Evolutionary conservation across 2,888 invertebrate species (phyloP).

Genomic region (Trilocha varians): DNA sequence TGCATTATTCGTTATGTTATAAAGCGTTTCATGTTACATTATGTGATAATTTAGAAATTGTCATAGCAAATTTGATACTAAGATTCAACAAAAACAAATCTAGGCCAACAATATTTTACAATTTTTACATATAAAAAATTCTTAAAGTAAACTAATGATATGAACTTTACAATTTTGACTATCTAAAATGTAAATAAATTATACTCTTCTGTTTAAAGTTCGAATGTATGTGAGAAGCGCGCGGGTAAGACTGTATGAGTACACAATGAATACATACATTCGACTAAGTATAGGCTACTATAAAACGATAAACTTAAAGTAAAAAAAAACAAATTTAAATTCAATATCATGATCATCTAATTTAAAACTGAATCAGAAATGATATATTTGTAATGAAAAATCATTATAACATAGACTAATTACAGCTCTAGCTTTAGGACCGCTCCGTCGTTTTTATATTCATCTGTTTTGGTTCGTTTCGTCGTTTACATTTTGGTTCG

Average conservation of each 20-base stretch:
- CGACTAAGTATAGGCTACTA: too few relatives aligned
- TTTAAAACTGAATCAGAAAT: too few relatives aligned
- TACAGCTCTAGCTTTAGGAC: not conserved
- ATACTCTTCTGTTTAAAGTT: not conserved
- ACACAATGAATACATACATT: not conserved
- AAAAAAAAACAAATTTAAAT: too few relatives aligned
- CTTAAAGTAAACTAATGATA: slow-evolving; percentile 72
- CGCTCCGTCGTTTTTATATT: not conserved
- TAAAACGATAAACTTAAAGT: too few relatives aligned
- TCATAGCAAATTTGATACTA: slow-evolving; percentile 22
- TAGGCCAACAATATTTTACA: slow-evolving; percentile 47
- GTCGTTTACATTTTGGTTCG: not conserved
- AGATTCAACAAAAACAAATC: slow-evolving; percentile 46
- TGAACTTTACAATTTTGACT: slow-evolving; percentile 69
- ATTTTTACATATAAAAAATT: slow-evolving; percentile 38
- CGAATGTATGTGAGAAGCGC: not conserved
- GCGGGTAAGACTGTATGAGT: not conserved
- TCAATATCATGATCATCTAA: too few relatives aligned
- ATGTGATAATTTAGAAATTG: slow-evolving; percentile 24
- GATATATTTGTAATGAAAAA: too few relatives aligned
- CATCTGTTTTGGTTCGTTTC: not conserved
- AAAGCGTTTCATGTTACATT: slow-evolving; percentile 40
- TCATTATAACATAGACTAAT: not conserved
- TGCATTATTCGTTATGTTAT: slow-evolving; percentile 48
- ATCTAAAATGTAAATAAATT: slow-evolving; percentile 61